Conservation (phyloP, 2,888 invertebrate species). For the Ellobium chinense region DNA sequence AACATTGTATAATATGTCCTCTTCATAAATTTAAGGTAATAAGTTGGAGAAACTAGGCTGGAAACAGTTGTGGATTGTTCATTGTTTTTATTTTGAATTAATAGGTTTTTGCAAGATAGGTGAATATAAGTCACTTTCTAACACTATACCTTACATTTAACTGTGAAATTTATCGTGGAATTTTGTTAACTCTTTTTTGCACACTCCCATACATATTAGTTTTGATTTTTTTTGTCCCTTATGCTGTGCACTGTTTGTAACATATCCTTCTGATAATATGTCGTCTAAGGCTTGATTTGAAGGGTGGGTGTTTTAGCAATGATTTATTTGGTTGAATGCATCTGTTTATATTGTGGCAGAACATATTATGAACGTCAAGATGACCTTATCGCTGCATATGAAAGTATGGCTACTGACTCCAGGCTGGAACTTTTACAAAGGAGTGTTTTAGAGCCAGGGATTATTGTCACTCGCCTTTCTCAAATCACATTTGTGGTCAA, state of each 20-base stretch:
- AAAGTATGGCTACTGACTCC: conserved; percentile 58
- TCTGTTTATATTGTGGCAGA: conserved; percentile 60
- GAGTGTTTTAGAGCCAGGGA: conserved; percentile 54
- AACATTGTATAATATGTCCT: too few species aligned
- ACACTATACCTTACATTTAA: too few species aligned
- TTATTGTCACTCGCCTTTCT: conserved; percentile 61
- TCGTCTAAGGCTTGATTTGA: too few species aligned
- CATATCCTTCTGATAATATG: too few species aligned
- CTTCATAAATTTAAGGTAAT: too few species aligned
- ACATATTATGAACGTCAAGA: conserved; percentile 76
- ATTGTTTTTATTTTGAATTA: too few species aligned
- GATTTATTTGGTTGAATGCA: background rate
- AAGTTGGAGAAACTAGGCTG: too few species aligned
- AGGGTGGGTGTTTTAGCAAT: too few species aligned
- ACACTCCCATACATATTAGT: background rate
- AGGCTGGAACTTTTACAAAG: conserved; percentile 51
- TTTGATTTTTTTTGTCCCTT: background rate
- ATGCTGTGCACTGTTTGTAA: background rate
- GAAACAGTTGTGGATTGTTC: too few species aligned
- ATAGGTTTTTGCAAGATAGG: too few species aligned
- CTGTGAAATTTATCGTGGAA: background rate
- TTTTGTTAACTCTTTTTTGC: background rate
- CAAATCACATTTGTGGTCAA: conserved; percentile 71
- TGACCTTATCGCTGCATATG: conserved; percentile 72
- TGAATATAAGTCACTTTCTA: too few species aligned